Conservation (phyloP, 2,797 vertebrate genomes). For the Parauchenoglanis ngamensis region DNA sequence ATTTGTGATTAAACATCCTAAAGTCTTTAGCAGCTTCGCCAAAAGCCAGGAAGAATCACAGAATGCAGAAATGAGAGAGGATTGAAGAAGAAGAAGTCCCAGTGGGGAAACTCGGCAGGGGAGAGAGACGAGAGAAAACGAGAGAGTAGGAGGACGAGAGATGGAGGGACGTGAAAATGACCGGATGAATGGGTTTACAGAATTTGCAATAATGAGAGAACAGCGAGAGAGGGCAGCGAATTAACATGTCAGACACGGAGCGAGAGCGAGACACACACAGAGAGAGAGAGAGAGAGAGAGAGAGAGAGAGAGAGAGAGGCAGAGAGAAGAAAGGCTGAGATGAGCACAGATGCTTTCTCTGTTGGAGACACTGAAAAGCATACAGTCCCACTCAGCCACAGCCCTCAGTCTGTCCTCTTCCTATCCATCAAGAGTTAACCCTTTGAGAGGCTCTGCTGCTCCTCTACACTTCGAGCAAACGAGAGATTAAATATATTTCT, state of each 20-base stretch:
- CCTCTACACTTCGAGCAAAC: too few relatives aligned
- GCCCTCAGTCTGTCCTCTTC: slow-evolving; percentile 22
- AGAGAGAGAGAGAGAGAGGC: background rate
- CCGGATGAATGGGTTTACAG: slow-evolving; percentile 26
- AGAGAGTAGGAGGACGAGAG: background rate
- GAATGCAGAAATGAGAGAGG: background rate
- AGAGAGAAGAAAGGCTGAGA: slow-evolving; percentile 10
- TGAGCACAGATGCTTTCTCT: slow-evolving; percentile 40
- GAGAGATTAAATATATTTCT: too few relatives aligned
- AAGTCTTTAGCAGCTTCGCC: slow-evolving; percentile 65
- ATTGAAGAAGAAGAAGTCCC: background rate
- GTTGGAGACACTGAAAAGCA: background rate
- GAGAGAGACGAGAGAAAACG: background rate
- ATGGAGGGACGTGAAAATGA: slow-evolving; percentile 3
- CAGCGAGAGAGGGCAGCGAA: background rate
- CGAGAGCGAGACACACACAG: background rate
- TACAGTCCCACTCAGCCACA: slow-evolving; percentile 20
- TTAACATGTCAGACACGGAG: slow-evolving; percentile 26
- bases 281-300: slow-evolving; percentile 9
- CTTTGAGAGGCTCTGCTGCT: background rate
- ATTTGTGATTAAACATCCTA: slow-evolving; percentile 75
- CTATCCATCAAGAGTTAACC: slow-evolving; percentile 28
- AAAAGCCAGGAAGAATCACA: background rate
- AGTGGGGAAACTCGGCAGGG: slow-evolving; percentile 48
- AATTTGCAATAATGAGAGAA: slow-evolving; percentile 39